Conservation (phyloP, 2,888 invertebrate species). For the Drosophila rellima region DNA sequence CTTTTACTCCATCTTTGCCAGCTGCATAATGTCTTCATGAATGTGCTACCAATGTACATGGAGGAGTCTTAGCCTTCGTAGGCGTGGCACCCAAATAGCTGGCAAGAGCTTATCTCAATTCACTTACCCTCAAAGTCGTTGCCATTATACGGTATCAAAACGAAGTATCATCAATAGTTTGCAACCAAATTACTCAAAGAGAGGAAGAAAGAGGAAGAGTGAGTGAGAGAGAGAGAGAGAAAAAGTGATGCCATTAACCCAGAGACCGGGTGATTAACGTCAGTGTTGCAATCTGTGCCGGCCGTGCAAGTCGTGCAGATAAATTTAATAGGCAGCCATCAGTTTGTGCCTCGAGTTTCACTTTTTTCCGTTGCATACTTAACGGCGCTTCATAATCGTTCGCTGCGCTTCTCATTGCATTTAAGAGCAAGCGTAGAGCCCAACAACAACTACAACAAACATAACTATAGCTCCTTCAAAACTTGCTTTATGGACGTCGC, state of each 20-base stretch:
- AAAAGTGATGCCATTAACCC: slow-evolving; percentile 17
- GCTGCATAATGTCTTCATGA: slow-evolving; percentile 55
- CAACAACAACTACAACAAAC: slow-evolving; percentile 12
- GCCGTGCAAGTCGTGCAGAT: slow-evolving; percentile 64
- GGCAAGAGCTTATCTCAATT: slow-evolving; percentile 68
- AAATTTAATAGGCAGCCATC: slow-evolving; percentile 76
- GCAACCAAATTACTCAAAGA: neutral
- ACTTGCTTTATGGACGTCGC: slow-evolving; percentile 69
- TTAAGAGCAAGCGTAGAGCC: slow-evolving; percentile 60
- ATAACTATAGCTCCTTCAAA: slow-evolving; percentile 55
- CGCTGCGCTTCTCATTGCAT: slow-evolving; percentile 62
- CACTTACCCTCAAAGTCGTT: slow-evolving; percentile 39
- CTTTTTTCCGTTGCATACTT: slow-evolving; percentile 56
- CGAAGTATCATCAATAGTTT: slow-evolving; percentile 63
- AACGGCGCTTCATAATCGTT: slow-evolving; percentile 65
- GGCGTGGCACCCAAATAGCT: slow-evolving; percentile 56
- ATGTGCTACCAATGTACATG: slow-evolving; percentile 11
- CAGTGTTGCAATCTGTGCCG: slow-evolving; percentile 18
- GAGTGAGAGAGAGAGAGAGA: neutral
- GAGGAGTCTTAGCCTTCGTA: slow-evolving; percentile 13
- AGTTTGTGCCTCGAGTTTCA: slow-evolving; percentile 29
- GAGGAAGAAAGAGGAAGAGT: neutral
- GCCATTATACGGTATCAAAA: slow-evolving; percentile 33
- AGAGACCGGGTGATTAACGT: slow-evolving; percentile 59
- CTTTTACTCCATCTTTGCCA: slow-evolving; percentile 21